Conservation (phyloP, 2,113 vertebrate genomes). For the Leptobrachium leishanense region DNA sequence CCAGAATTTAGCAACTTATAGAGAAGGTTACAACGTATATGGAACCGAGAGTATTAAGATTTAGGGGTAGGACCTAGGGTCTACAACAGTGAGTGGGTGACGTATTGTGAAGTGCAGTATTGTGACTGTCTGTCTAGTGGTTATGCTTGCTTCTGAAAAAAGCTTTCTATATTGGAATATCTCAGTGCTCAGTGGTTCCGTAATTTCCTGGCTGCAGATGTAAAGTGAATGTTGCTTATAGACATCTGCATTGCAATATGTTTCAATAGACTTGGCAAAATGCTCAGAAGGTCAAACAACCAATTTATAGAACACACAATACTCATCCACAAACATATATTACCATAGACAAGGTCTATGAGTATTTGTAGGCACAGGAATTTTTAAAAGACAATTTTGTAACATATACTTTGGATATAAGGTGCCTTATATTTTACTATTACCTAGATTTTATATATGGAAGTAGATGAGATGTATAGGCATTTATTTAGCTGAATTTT, state of each 20-base stretch:
- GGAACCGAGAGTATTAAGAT: conserved; percentile 99
- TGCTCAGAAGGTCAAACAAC: background rate
- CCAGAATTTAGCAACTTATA: conserved; percentile 99
- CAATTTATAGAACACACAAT: too few species aligned
- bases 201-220: conserved; percentile 88
- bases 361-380: too few species aligned
- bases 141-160: conserved; percentile 78
- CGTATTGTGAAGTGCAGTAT: conserved; percentile 84
- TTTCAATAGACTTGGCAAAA: conserved; percentile 48
- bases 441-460: too few species aligned
- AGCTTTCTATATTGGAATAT: conserved; percentile 75
- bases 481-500: too few species aligned
- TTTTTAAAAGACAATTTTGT: too few species aligned
- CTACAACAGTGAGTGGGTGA: conserved; percentile 86
- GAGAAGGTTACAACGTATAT: conserved; percentile 99
- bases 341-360: too few species aligned
- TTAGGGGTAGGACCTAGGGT: conserved; percentile 99
- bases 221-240: conserved; percentile 82
- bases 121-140: conserved; percentile 87
- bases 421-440: too few species aligned
- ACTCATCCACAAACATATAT: too few species aligned
- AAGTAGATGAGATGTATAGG: too few species aligned
- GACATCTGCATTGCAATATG: conserved; percentile 90
- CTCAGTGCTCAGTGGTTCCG: conserved; percentile 77
- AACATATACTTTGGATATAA: too few species aligned